phyloP scores from a whole-genome alignment of 2,888 invertebrate species.

The Plemyria rubiginata region DNA sequence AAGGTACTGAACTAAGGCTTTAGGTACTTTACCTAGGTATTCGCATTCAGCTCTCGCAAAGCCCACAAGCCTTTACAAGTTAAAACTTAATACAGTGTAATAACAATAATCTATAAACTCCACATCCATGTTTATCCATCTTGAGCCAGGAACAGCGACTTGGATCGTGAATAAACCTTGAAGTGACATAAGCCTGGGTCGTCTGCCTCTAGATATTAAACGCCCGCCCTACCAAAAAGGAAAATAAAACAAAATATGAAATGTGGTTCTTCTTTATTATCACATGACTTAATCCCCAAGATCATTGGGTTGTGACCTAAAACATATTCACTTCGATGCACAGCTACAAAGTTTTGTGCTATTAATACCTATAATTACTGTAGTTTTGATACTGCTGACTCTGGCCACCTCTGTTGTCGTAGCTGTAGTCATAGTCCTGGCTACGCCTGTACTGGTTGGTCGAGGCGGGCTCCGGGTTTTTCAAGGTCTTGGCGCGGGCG shows the following conservation, averaged over 20 bases:
- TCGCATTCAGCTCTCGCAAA: neutral
- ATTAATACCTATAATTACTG: constrained; percentile 50
- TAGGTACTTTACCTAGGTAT: too few species aligned
- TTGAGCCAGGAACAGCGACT: constrained; percentile 20
- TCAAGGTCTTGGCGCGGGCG: constrained; percentile 76
- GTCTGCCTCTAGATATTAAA: neutral
- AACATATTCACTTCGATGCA: neutral
- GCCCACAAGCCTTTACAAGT: constrained; percentile 15
- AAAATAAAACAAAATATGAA: constrained; percentile 37
- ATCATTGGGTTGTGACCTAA: constrained; percentile 16
- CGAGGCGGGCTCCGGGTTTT: constrained; percentile 57
- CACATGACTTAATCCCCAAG: constrained; percentile 21
- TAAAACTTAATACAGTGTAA: neutral
- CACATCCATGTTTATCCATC: constrained; percentile 7
- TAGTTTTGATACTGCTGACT: constrained; percentile 59
- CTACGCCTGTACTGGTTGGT: constrained; percentile 55
- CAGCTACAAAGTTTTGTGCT: constrained; percentile 6
- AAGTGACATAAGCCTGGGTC: neutral
- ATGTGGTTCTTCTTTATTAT: constrained; percentile 32
- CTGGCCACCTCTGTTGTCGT: constrained; percentile 55
- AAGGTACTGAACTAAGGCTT: too few species aligned
- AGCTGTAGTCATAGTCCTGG: constrained; percentile 53
- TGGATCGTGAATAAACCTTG: constrained; percentile 7
- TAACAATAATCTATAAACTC: constrained; percentile 1
- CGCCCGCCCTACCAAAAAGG: neutral